Conservation (phyloP, 1,140 invertebrate species). For the Drosophila lacteicornis region DNA sequence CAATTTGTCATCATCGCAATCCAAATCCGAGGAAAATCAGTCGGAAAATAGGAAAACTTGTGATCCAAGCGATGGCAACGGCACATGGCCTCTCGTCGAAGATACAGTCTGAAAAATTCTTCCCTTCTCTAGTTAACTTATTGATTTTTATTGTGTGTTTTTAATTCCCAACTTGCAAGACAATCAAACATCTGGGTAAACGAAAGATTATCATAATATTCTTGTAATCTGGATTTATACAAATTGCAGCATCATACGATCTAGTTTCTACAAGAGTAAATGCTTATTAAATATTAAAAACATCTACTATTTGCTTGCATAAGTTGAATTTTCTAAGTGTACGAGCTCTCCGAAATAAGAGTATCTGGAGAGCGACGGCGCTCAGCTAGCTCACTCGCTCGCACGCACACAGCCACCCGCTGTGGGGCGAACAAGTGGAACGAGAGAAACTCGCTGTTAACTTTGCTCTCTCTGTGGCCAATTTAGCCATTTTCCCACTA, state of each 20-base stretch:
- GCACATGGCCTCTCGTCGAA: slow-evolving; percentile 8
- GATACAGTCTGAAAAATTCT: slow-evolving; percentile 4
- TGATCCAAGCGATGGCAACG: neutral
- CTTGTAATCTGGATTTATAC: too few species aligned
- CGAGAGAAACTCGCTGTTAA: slow-evolving; percentile 5
- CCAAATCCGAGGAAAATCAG: slow-evolving; percentile 25
- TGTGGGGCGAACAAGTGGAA: slow-evolving; percentile 42
- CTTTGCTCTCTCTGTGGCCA: slow-evolving; percentile 7
- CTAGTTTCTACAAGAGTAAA: too few species aligned
- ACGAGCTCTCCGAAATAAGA: slow-evolving; percentile 31
- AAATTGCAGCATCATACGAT: too few species aligned
- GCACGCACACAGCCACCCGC: slow-evolving; percentile 9
- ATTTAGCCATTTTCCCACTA: too few species aligned
- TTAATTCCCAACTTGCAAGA: neutral
- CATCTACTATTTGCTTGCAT: too few species aligned
- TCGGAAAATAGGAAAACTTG: slow-evolving; percentile 39
- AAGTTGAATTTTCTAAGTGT: neutral
- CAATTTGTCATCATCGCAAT: slow-evolving; percentile 48
- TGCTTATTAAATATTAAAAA: too few species aligned
- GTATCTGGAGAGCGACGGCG: slow-evolving; percentile 46
- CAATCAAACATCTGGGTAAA: neutral
- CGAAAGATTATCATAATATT: neutral
- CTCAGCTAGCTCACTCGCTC: slow-evolving; percentile 21
- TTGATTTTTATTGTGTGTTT: too few species aligned
- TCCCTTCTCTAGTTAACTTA: too few species aligned